A percentile compares a stretch with the other conserved stretches of the same genome.
Conservation (phyloP, 2,888 invertebrate genomes). For the Tipula lateralis region DNA sequence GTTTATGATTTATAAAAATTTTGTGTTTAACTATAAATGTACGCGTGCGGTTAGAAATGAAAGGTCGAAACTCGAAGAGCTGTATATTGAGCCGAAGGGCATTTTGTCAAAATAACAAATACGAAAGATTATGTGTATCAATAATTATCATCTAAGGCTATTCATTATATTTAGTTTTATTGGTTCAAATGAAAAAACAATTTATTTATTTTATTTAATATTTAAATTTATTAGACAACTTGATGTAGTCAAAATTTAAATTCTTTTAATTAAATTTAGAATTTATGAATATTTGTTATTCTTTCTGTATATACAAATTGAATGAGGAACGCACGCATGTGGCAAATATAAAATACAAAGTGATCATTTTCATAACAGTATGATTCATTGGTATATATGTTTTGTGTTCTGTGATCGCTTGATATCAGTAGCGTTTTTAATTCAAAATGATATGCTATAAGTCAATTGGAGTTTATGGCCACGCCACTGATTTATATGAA, state of each 20-base stretch:
- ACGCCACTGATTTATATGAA: background rate
- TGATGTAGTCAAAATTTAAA: background rate
- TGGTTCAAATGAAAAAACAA: background rate
- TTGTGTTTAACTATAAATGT: background rate
- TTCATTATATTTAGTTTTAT: background rate
- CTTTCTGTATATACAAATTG: background rate
- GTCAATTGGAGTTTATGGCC: background rate
- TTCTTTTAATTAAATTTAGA: conserved; percentile 6
- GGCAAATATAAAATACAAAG: background rate
- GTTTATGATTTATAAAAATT: background rate
- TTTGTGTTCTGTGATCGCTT: background rate
- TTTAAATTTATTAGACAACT: background rate
- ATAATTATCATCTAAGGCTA: background rate
- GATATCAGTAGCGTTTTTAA: background rate
- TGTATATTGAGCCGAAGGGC: background rate
- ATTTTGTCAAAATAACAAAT: background rate
- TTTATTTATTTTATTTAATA: background rate
- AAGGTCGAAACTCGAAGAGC: background rate
- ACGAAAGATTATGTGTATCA: background rate
- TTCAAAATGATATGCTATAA: background rate
- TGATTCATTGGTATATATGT: background rate
- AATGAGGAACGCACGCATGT: background rate
- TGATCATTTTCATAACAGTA: background rate
- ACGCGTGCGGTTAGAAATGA: background rate
- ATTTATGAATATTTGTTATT: background rate